These are phyloP conservation scores for Argyrosomus regius DNA, from an alignment of 2,797 vertebrate species.

Conservation along the genomic window DNA sequence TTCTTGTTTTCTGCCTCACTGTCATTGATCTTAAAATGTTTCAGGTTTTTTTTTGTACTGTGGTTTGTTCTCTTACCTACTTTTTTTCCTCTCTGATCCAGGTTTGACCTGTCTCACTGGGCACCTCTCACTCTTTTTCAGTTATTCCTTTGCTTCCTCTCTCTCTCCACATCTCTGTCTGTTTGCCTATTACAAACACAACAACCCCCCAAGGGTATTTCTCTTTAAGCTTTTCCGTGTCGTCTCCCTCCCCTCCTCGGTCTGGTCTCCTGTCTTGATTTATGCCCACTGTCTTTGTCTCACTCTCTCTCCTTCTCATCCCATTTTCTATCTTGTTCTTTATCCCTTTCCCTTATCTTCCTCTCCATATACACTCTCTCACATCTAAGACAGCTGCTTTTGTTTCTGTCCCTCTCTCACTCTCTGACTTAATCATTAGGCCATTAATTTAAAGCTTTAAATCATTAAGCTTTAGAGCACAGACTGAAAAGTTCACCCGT, in stretches of 20 bases:
- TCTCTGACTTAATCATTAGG: slow-evolving; percentile 68
- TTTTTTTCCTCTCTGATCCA: slow-evolving; percentile 37
- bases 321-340: slow-evolving; percentile 61
- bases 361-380: slow-evolving; percentile 52
- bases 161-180: slow-evolving; percentile 24
- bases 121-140: neutral
- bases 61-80: slow-evolving; percentile 16
- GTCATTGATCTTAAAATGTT: slow-evolving; percentile 31
- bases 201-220: slow-evolving; percentile 29
- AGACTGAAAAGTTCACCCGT: slow-evolving; percentile 60
- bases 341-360: slow-evolving; percentile 62
- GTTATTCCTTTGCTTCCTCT: neutral
- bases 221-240: slow-evolving; percentile 27
- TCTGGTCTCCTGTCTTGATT: slow-evolving; percentile 50
- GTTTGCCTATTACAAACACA: slow-evolving; percentile 40
- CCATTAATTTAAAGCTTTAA: slow-evolving; percentile 73
- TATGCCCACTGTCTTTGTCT: slow-evolving; percentile 52
- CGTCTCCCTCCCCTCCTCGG: neutral
- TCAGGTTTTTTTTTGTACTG: neutral
- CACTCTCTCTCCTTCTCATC: slow-evolving; percentile 49
- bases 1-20: slow-evolving; percentile 24
- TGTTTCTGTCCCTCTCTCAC: slow-evolving; percentile 59
- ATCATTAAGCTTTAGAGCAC: slow-evolving; percentile 71
- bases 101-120: slow-evolving; percentile 24
- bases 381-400: slow-evolving; percentile 65